phyloP scores from a whole-genome alignment of 2,797 vertebrate genomes.

The Semaprochilodus insignis region DNA sequence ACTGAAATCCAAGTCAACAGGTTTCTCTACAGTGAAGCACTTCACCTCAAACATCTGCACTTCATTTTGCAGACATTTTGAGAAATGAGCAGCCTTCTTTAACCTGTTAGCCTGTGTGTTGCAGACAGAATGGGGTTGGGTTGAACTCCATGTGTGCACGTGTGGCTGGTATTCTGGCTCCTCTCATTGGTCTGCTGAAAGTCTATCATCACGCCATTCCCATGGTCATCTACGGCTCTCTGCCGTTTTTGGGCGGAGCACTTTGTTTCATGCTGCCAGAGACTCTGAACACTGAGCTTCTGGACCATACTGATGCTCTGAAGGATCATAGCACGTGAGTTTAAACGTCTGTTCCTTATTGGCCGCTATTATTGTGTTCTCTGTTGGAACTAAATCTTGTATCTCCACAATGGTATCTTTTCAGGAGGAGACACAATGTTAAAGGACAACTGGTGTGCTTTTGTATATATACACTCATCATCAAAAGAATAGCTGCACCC shows the following conservation, averaged over 20 bases:
- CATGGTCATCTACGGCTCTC: conserved; percentile 81
- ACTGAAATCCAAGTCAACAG: too few species aligned
- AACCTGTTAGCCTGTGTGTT: neutral
- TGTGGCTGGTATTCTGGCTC: conserved; percentile 83
- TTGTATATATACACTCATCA: too few species aligned
- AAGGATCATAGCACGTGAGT: conserved; percentile 63
- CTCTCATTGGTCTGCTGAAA: conserved; percentile 81
- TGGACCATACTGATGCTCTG: conserved; percentile 68
- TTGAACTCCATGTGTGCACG: conserved; percentile 81
- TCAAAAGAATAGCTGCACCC: too few species aligned
- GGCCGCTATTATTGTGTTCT: too few species aligned
- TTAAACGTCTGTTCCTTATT: too few species aligned
- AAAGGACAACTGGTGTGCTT: too few species aligned
- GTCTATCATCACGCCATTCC: conserved; percentile 78
- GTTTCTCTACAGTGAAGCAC: too few species aligned
- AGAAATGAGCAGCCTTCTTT: neutral
- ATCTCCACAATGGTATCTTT: too few species aligned
- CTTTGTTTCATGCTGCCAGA: conserved; percentile 85
- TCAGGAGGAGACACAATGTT: too few species aligned
- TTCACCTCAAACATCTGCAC: too few species aligned
- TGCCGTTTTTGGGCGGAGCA: conserved; percentile 70
- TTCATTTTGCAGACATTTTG: too few species aligned
- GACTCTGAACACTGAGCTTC: conserved; percentile 77
- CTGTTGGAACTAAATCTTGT: too few species aligned
- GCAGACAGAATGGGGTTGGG: conserved; percentile 85